Base-by-base conservation (phyloP, 2,888 invertebrate genomes). In the Drosophila limbata region DNA sequence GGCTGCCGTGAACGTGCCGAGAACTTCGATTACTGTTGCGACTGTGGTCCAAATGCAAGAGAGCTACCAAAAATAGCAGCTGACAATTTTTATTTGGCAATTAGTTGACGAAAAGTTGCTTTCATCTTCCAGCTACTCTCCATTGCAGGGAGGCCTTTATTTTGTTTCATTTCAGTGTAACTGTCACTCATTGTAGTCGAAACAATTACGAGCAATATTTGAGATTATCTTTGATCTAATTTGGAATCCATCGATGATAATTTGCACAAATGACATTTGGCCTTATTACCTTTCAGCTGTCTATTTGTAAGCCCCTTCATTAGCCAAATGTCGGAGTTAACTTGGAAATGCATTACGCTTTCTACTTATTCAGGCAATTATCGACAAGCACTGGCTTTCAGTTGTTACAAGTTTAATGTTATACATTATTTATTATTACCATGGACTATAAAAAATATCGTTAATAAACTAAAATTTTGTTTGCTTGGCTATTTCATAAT, bases 1-100 rank as follows among this genome's bases (percentile, higher is more conserved):
- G 65, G 48, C 67, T 62, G 87, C 40, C 69, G 62, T 44, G 66
- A 68, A 87, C 88, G 84, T 81, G 85, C 69, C 68, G 56, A 63
- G 67, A 69, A 80, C 57, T 69, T 78, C 76, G 79, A 76, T 76
- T 44, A 11, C 56, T 19, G 39, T 19, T 66, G 40, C 55, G 40
- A 57, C 44, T 68, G 44, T 48, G 53, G 51, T 47, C 4, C 40
- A 59, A 53, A 56, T 55, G 59, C 35, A 47, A 37, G 35, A 28
- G 40, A 39, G 59, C 47, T 50, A 51, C 19, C 45, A 44, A 68
- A 60, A 82, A 71, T 55, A 63, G 39, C 67, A 56, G 77, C 33
- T 86, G 84, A 66, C 81, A 77, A 59, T 73, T 77, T 68, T 53
- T 53, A 35, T 56, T 59, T 53, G 67, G 28, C 45, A 68, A 67